Evolutionary conservation across 35 echinoderm and acorn worm genomes (phyloP), one percentile per base, ranked within the genome.

Genomic region (Acanthaster planci): DNA sequence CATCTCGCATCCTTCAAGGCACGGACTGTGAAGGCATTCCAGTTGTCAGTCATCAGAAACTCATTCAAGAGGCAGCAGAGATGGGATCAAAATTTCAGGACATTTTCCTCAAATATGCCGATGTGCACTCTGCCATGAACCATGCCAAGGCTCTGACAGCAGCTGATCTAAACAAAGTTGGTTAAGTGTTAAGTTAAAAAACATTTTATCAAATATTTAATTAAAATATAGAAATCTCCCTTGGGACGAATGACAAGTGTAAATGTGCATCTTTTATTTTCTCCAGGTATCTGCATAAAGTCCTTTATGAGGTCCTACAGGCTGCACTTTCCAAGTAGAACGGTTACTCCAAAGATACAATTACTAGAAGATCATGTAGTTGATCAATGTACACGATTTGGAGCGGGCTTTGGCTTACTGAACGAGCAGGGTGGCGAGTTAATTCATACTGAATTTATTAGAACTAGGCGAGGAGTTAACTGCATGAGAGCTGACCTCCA

Each of bases 351-450:
- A 39, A 93, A 93, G 39, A 58, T 84, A 36, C 91, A 93, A 51
- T 51, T 93, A 39, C 55, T 93, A 12, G 85, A 93, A 55, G 59
- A 88, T 26, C 85, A 93, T 39, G 54, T 75, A 27, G 58, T 89
- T 36, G 85, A 51, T 7, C 80, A 52, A 15, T 42, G 88, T 35
- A 32, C 36, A 16, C 60, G 37, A 31, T 88, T 44, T 32, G 47
- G 67, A 17, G 86, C 55, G 14, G 67, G 79, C 0, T 21, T 84
- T 1, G 85, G 85, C 8, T 77, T 78, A n/a, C 51, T 88, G 21
- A 77, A 42, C 8, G 85, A 93, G 77, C 86, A 93, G 40, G 91
- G 86, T 51, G 85, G 85, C 0, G 91, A 93, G 51, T 32, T 51
- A 16, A 75, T 88, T 15, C 85, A 93, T 39, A 14, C 42, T 1